These are phyloP conservation scores for Chymomyza costata DNA, from an alignment of 1,140 invertebrate genomes.

Conservation along the genomic window DNA sequence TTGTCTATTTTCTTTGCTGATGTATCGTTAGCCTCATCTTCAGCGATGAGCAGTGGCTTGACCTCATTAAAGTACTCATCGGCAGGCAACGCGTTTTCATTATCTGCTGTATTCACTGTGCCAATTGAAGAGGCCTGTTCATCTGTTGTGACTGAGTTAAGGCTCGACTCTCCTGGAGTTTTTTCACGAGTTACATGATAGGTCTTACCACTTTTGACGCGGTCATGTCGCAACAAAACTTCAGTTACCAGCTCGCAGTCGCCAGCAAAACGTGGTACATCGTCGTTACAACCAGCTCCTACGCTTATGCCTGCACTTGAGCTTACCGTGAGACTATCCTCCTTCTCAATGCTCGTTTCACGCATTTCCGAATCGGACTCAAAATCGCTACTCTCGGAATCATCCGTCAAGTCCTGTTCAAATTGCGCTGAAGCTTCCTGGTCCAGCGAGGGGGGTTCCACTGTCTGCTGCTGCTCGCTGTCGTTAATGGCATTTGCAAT, in stretches of 20 bases:
- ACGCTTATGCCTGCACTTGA: constrained; percentile 32
- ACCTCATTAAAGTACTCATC: constrained; percentile 79
- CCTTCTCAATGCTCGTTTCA: constrained; percentile 67
- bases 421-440: constrained; percentile 38
- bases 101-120: constrained; percentile 54
- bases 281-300: constrained; percentile 20
- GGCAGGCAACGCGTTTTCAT: constrained; percentile 78
- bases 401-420: constrained; percentile 62
- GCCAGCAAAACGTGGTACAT: constrained; percentile 68
- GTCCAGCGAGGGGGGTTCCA: not conserved
- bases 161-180: constrained; percentile 55
- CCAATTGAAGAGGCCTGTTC: constrained; percentile 49
- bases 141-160: constrained; percentile 24
- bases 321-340: constrained; percentile 64
- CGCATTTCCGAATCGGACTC: constrained; percentile 70
- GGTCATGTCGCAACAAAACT: constrained; percentile 57
- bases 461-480: constrained; percentile 18
- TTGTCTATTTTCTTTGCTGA: not conserved
- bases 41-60: constrained; percentile 30
- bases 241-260: constrained; percentile 67
- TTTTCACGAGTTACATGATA: constrained; percentile 65
- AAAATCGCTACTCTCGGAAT: constrained; percentile 67
- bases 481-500: constrained; percentile 59
- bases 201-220: constrained; percentile 68
- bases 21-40: constrained; percentile 29